Percentiles rank a stretch among this genome's conserved stretches.
These are phyloP conservation scores for Anser cygnoides DNA, from an alignment of 2,113 vertebrate genomes.

Conservation along the genomic window DNA sequence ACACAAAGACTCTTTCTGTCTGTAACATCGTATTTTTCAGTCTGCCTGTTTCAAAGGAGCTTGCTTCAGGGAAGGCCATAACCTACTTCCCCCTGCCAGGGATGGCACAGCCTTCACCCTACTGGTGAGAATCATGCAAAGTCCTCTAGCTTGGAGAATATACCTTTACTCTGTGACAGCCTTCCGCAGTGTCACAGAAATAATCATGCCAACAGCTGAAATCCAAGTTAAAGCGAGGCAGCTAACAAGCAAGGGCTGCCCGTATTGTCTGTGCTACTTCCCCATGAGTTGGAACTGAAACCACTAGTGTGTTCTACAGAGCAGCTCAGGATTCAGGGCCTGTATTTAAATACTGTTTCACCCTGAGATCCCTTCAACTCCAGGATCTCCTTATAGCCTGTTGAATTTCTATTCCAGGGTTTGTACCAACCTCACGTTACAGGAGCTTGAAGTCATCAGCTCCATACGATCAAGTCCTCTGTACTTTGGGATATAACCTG, in stretches of 20 bases:
- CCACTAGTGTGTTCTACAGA: not conserved
- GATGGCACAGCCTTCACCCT: not conserved
- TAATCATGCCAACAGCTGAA: not conserved
- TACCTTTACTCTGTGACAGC: not conserved
- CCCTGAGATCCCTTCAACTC: not conserved
- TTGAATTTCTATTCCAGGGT: not conserved
- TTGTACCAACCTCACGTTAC: not conserved
- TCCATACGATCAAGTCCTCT: not conserved
- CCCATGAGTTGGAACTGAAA: not conserved
- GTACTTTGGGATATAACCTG: not conserved
- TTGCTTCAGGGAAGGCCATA: not conserved
- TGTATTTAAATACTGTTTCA: not conserved
- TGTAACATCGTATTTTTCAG: not conserved
- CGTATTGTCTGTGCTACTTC: not conserved
- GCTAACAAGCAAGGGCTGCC: not conserved
- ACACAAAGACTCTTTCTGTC: not conserved
- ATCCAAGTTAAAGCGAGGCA: not conserved
- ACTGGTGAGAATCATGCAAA: not conserved
- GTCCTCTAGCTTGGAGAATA: not conserved
- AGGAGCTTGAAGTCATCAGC: not conserved
- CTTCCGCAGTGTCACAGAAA: not conserved
- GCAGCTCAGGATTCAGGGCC: not conserved
- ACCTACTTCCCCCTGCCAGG: not conserved
- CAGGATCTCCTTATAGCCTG: not conserved
- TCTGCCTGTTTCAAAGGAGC: not conserved